Evolutionary conservation across 2,797 vertebrate species (phyloP).

Genomic region (Sebastes miniatus): DNA sequence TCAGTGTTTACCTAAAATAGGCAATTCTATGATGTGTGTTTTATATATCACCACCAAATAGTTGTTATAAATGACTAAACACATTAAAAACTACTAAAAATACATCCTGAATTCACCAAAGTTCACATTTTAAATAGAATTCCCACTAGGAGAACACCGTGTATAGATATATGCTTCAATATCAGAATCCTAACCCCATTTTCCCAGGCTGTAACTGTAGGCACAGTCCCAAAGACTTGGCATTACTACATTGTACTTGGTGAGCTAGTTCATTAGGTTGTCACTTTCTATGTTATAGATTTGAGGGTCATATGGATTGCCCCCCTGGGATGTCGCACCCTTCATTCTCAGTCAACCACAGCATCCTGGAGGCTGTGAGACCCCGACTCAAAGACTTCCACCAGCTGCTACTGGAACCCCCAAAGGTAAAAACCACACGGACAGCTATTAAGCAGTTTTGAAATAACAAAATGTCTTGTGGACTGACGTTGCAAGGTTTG

Average conservation of each 20-base stretch:
- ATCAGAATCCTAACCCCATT: neutral
- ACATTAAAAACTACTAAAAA: neutral
- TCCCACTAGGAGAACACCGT: neutral
- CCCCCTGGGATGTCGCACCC: constrained; percentile 94
- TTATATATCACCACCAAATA: neutral
- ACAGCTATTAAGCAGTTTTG: neutral
- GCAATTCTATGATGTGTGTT: neutral
- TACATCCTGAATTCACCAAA: neutral
- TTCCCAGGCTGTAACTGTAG: neutral
- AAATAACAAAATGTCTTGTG: neutral
- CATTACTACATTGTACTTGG: neutral
- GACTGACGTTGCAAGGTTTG: neutral
- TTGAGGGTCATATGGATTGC: constrained; percentile 97
- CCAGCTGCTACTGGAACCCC: constrained; percentile 94
- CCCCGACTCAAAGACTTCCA: constrained; percentile 94
- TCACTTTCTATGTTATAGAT: constrained; percentile 76
- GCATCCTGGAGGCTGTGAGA: constrained; percentile 95
- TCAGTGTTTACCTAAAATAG: no score
- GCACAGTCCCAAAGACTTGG: neutral
- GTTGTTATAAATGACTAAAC: neutral
- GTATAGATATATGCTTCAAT: neutral
- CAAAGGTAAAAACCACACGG: constrained; percentile 86
- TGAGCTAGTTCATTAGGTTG: neutral
- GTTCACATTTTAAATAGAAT: neutral
- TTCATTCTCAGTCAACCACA: constrained; percentile 93